Evolutionary conservation across 1,140 invertebrate genomes (phyloP), one percentile per base, ranked within the genome.

Genomic region (Meteorus sp.): DNA sequence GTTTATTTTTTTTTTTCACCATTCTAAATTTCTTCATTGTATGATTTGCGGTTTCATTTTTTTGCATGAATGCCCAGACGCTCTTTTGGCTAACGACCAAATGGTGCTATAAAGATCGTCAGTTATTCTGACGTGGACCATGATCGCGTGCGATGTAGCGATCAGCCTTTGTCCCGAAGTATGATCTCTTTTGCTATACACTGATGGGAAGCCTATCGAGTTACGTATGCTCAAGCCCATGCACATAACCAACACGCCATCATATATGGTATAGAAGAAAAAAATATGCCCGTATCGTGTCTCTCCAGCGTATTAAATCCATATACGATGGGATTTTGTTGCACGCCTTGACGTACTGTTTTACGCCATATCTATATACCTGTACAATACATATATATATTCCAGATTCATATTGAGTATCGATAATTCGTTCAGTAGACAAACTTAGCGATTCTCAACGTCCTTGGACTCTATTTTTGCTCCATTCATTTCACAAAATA

Each of bases 71-170:
- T 25, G 9, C 8, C 15, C 17, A 3, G 11, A n/a, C 2, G 22
- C n/a, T 11, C 13, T 23, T 31, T 27, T 33, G 17, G 48, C 22
- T 15, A 41, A 20, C 8, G 7, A 29, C 22, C 22, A 41, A 43
- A 41, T 25, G 51, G 20, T 43, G 23, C 9, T 69, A 73, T 71
- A 67, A 74, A 70, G 69, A 72, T 77, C 70, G 71, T 77, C 73
- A 76, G 63, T 70, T 72, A 71, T 61, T 61, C 62, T 78, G 75
- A 79, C 75, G 71, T 77, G 67, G 57, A 60, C 61, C 71, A 65
- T 76, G 75, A 79, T 79, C 75, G 76, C 76, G 72, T 73, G 77
- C 72, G 74, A 78, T 78, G 75, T 78, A 68, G 70, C 75, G 77
- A 78, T 78, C 74, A 78, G 70, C 67, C 69, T 75, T 78, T 78